Percentiles rank a stretch among this genome's conserved stretches.
These are phyloP conservation scores for Drosophila formosana DNA, from an alignment of 2,888 invertebrate species.

Conservation along the genomic window DNA sequence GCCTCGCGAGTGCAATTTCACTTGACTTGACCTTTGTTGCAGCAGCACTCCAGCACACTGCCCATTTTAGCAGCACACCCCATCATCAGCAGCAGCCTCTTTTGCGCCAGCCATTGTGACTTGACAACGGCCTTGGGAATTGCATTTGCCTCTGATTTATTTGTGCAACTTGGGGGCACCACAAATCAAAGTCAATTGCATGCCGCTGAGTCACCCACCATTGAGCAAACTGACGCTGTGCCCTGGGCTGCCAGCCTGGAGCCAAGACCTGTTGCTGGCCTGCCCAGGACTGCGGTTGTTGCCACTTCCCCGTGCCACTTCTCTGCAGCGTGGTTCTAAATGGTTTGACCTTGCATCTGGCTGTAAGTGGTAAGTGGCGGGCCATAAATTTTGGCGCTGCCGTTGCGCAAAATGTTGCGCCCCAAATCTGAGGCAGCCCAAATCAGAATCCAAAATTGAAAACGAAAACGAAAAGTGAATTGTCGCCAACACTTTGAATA, in stretches of 20 bases:
- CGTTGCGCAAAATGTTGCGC: conserved; percentile 66
- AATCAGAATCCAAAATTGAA: conserved; percentile 48
- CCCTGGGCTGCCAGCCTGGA: conserved; percentile 31
- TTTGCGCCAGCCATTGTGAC: conserved; percentile 28
- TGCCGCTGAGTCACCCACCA: conserved; percentile 62
- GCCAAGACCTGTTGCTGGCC: conserved; percentile 32
- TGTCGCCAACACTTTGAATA: conserved; percentile 75
- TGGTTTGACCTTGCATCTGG: conserved; percentile 74
- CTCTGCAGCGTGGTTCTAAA: conserved; percentile 46
- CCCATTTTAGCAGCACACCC: background rate
- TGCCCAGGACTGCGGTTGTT: conserved; percentile 38
- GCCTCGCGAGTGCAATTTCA: conserved; percentile 63
- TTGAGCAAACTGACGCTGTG: conserved; percentile 14
- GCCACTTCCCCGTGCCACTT: background rate
- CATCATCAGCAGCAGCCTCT: background rate
- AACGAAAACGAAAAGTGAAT: conserved; percentile 69
- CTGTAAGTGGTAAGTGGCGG: conserved; percentile 58
- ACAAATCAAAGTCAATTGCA: conserved; percentile 75
- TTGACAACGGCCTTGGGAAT: conserved; percentile 71
- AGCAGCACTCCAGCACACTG: conserved; percentile 14
- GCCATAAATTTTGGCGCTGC: conserved; percentile 69
- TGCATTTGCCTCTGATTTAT: conserved; percentile 70
- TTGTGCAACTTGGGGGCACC: conserved; percentile 48
- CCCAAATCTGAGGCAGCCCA: conserved; percentile 41
- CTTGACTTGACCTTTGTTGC: conserved; percentile 72